Evolutionary conservation across 2,888 invertebrate species (phyloP).

Genomic region (Lapara coniferarum): DNA sequence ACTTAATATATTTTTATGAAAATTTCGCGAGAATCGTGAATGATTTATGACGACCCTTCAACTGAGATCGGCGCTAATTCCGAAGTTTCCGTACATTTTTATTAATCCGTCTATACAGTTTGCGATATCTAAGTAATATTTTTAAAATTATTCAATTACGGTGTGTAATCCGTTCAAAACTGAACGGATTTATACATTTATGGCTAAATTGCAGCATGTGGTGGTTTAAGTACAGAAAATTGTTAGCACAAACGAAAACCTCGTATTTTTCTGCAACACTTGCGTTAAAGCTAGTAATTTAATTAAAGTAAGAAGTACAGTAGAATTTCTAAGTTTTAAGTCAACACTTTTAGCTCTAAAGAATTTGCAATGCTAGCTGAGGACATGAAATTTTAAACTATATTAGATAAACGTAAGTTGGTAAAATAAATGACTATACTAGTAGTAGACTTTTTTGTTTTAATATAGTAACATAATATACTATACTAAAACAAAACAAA

Average conservation of each 20-base stretch:
- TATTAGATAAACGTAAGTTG: too few species aligned
- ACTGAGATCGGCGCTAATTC: conserved; percentile 64
- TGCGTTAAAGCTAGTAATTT: not conserved
- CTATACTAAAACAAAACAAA: too few species aligned
- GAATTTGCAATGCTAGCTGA: too few species aligned
- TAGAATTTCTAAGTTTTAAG: not conserved
- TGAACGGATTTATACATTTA: not conserved
- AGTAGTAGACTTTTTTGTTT: too few species aligned
- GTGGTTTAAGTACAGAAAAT: conserved; percentile 30
- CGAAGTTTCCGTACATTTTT: conserved; percentile 54
- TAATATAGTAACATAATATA: too few species aligned
- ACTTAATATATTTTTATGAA: conserved; percentile 78
- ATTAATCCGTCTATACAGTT: conserved; percentile 57
- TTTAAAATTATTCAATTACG: conserved; percentile 39
- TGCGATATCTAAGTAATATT: conserved; percentile 38
- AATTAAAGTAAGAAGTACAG: conserved; percentile 1
- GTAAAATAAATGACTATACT: too few species aligned
- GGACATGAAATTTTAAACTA: too few species aligned
- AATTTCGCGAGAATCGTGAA: conserved; percentile 67
- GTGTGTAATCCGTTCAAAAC: conserved; percentile 6
- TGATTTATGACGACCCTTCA: conserved; percentile 78
- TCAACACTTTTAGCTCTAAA: too few species aligned
- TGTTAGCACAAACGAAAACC: not conserved
- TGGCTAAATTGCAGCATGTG: conserved; percentile 32
- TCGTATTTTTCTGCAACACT: conserved; percentile 2